Evolutionary conservation across 2,888 invertebrate species (phyloP), one percentile per base, ranked within the genome.

Genomic region (Ditula angustiorana): DNA sequence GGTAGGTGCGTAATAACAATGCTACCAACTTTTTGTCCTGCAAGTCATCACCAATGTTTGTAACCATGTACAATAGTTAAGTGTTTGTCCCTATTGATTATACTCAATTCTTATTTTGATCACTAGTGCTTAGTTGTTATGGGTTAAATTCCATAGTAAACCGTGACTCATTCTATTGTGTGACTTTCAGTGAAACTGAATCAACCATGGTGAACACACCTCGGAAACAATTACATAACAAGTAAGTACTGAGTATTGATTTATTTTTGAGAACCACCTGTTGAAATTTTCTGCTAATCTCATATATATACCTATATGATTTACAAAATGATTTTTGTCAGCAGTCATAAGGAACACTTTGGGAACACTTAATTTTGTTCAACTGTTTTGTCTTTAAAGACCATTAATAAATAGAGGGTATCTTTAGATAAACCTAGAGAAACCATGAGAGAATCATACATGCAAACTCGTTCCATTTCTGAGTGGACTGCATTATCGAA

Each of bases 1-100:
- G 53, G 37, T 41, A 41, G 49, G 16, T 30, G 50, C 41, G 57
- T 50, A 41, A 57, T 30, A 41, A 50, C 41, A 49, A 47, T 24
- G 30, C 10, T 49, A 16, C 59, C n/a, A 46, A 49, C 41, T 56
- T 49, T 35, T n/a, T 24, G 10, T 52, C 24, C 52, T 24, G 47
- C 19, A 7, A 11, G 49, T 37, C 13, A 41, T 46, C 61, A 44
- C 61, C 33, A 53, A 33, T 55, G 24, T 46, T 10, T 13, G n/a
- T n/a, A 19, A 10, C 44, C 44, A 55, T 47, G 47, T 3, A n/a
- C n/a, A n/a, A n/a, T n/a, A 19, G 0, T 61, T 21, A 19, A 26
- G 10, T 26, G 5, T 19, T 8, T 8, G 3, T 41, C 19, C 8
- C 10, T 41, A 41, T 41, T 10, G 41, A 19, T 41, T 41, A 1